These are phyloP conservation scores for Oncorhynchus kisutch DNA, from an alignment of 2,113 vertebrate genomes.

Conservation along the genomic window DNA sequence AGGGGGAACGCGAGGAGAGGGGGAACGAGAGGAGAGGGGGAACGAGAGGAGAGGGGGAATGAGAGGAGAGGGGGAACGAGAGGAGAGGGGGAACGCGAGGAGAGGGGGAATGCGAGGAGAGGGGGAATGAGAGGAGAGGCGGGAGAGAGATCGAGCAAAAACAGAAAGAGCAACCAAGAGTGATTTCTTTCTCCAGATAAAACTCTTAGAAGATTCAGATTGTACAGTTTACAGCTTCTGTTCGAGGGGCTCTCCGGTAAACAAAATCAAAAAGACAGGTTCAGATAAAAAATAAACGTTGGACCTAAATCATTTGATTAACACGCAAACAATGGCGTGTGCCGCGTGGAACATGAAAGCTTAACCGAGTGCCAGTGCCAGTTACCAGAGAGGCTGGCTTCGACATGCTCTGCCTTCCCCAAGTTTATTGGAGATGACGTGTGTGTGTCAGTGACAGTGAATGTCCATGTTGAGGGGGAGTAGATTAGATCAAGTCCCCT, in stretches of 20 bases:
- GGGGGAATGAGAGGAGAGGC: neutral
- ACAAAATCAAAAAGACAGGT: neutral
- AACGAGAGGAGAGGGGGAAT: neutral
- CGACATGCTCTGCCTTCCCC: conserved; percentile 53
- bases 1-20: neutral
- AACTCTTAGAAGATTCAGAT: neutral
- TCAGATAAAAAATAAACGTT: neutral
- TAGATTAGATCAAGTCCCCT: conserved; percentile 69
- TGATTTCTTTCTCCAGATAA: too few relatives aligned
- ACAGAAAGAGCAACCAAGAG: neutral
- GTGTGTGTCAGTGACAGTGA: conserved; percentile 61
- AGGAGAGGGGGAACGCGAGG: neutral
- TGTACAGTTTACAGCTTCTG: neutral
- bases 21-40: neutral
- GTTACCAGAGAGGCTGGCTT: conserved; percentile 48
- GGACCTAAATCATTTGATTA: too few relatives aligned
- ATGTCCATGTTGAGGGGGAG: conserved; percentile 62
- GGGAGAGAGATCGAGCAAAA: neutral
- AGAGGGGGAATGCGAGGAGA: neutral
- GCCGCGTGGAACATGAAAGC: conserved; percentile 59
- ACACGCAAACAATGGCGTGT: conserved; percentile 19
- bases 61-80: neutral
- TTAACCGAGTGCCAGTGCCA: conserved; percentile 49
- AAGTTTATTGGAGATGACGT: conserved; percentile 60
- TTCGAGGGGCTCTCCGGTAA: neutral